These are phyloP conservation scores for Polyergus mexicanus DNA, from an alignment of 1,140 invertebrate genomes.

Conservation along the genomic window DNA sequence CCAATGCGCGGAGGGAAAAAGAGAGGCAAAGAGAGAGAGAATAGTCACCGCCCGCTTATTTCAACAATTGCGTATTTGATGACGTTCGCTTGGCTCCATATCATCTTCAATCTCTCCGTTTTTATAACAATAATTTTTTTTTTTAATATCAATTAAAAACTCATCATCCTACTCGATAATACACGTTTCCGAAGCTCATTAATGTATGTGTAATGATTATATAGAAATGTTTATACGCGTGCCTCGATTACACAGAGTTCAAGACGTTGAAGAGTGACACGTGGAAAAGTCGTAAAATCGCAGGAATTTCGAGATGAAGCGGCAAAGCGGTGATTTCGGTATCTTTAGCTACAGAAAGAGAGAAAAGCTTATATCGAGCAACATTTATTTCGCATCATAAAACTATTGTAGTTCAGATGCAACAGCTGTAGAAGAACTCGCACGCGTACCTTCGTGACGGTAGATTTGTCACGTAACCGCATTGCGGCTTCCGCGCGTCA, in stretches of 20 bases:
- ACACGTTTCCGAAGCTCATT: neutral
- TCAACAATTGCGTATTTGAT: constrained; percentile 37
- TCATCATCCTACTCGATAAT: neutral
- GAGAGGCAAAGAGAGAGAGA: neutral
- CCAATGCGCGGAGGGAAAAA: constrained; percentile 26
- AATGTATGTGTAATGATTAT: neutral
- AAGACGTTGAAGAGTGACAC: neutral
- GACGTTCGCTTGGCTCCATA: neutral
- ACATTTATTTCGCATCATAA: constrained; percentile 60
- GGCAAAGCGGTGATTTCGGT: neutral
- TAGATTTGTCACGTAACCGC: constrained; percentile 54
- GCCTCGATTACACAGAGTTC: constrained; percentile 6
- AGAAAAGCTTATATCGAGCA: too few species aligned
- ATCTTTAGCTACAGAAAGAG: neutral
- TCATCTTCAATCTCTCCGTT: neutral
- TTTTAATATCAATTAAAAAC: neutral
- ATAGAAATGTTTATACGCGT: neutral
- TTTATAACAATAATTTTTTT: neutral
- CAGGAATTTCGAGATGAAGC: neutral
- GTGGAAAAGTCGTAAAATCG: constrained; percentile 12
- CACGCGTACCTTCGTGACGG: constrained; percentile 60
- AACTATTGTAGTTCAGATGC: constrained; percentile 67
- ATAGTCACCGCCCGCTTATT: constrained; percentile 27
- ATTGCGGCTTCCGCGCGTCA: constrained; percentile 32
- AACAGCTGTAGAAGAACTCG: constrained; percentile 57